Evolutionary conservation across 2,888 invertebrate species (phyloP).

Genomic region (Cosmorhoe ocellata): DNA sequence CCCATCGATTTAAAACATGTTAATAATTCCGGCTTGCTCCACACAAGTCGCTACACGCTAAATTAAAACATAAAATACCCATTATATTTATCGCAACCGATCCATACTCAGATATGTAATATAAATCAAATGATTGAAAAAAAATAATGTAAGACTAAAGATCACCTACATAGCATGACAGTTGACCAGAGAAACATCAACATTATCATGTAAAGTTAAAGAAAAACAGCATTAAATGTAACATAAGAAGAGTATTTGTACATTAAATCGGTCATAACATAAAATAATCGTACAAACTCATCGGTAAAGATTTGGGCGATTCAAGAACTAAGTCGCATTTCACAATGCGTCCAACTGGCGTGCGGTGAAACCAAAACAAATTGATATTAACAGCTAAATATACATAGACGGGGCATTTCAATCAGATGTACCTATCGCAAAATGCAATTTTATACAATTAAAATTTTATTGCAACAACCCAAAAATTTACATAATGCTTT

Average conservation of each 20-base stretch:
- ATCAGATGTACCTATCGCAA: conserved; percentile 53
- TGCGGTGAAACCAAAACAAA: conserved; percentile 45
- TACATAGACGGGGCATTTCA: conserved; percentile 62
- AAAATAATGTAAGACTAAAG: conserved; percentile 37
- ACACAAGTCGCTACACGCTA: conserved; percentile 66
- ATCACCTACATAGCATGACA: conserved; percentile 51
- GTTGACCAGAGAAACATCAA: conserved; percentile 55
- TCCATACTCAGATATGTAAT: conserved; percentile 50
- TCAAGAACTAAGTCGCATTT: too few relatives aligned
- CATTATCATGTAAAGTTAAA: conserved; percentile 1
- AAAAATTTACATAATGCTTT: conserved; percentile 67
- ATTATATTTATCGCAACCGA: conserved; percentile 60
- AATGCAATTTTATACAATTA: conserved; percentile 63
- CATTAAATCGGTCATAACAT: conserved; percentile 38
- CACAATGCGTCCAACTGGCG: conserved; percentile 1
- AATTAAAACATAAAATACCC: conserved; percentile 75
- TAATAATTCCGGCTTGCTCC: conserved; percentile 64
- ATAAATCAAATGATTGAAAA: conserved; percentile 48
- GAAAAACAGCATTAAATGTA: conserved; percentile 15
- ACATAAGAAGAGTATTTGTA: conserved; percentile 53
- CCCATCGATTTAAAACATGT: conserved; percentile 74
- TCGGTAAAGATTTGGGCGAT: too few relatives aligned
- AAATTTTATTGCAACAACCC: conserved; percentile 79
- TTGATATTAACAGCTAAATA: conserved; percentile 51
- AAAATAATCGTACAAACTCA: too few relatives aligned